phyloP scores from a whole-genome alignment of 1,140 invertebrate genomes.

The Cylas formicarius region DNA sequence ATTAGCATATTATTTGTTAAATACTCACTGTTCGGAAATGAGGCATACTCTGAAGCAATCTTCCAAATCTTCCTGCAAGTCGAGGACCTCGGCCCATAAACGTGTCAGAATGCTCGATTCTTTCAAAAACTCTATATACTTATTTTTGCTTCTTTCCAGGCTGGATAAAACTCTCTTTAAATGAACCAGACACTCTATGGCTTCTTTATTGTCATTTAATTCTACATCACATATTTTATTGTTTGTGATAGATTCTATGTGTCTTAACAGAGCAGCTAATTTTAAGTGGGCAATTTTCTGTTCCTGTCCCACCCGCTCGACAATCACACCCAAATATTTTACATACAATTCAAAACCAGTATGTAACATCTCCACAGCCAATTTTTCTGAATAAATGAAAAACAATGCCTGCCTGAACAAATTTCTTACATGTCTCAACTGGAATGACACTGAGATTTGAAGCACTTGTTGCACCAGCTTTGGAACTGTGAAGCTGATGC shows the following conservation, averaged over 20 bases:
- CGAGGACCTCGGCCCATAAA: too few relatives aligned
- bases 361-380: constrained; percentile 41
- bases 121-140: constrained; percentile 13
- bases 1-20: too few relatives aligned
- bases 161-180: constrained; percentile 14
- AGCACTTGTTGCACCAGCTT: neutral
- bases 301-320: constrained; percentile 17
- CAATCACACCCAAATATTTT: constrained; percentile 40
- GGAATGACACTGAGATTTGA: neutral
- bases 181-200: constrained; percentile 15
- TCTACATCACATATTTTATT: constrained; percentile 8
- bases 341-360: constrained; percentile 41
- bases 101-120: constrained; percentile 15
- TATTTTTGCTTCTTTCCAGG: constrained; percentile 15
- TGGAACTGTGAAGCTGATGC: constrained; percentile 3
- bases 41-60: too few relatives aligned
- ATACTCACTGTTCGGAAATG: too few relatives aligned
- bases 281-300: constrained; percentile 1
- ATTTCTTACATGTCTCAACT: neutral
- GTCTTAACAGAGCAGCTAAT: constrained; percentile 8
- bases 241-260: constrained; percentile 21
- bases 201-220: constrained; percentile 14
- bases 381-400: constrained; percentile 44
- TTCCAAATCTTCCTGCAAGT: neutral
- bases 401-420: constrained; percentile 24